phyloP scores from a whole-genome alignment of 2,888 invertebrate species.

The Chaitophorus viminalis region DNA sequence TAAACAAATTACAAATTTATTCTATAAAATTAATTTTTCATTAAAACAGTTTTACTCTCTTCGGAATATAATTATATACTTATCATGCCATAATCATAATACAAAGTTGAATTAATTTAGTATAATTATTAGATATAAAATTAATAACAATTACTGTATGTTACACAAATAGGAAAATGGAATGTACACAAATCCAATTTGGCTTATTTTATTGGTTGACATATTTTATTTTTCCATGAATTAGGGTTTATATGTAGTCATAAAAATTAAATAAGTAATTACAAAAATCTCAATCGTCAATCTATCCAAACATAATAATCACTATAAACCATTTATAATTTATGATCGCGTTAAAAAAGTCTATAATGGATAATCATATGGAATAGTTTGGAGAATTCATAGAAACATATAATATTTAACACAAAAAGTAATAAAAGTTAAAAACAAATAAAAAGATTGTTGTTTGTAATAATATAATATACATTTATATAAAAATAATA shows the following conservation, averaged over 20 bases:
- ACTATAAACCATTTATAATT: constrained; percentile 30
- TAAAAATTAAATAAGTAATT: constrained; percentile 23
- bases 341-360: constrained; percentile 13
- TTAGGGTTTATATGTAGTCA: not conserved
- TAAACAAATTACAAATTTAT: no score
- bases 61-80: no score
- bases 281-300: constrained; percentile 42
- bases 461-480: no score
- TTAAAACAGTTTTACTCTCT: no score
- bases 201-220: constrained; percentile 8
- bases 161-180: constrained; percentile 17
- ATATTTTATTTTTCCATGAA: not conserved
- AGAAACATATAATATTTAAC: not conserved
- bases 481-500: not conserved
- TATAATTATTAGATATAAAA: not conserved
- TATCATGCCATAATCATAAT: no score
- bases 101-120: no score
- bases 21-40: no score
- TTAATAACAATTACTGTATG: not conserved
- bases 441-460: not conserved
- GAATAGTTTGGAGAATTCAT: not conserved
- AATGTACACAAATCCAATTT: constrained; percentile 26
- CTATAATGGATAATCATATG: not conserved
- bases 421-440: not conserved
- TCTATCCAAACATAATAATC: constrained; percentile 49